These are phyloP conservation scores for Chymomyza costata DNA, from an alignment of 1,140 invertebrate species.

Conservation along the genomic window DNA sequence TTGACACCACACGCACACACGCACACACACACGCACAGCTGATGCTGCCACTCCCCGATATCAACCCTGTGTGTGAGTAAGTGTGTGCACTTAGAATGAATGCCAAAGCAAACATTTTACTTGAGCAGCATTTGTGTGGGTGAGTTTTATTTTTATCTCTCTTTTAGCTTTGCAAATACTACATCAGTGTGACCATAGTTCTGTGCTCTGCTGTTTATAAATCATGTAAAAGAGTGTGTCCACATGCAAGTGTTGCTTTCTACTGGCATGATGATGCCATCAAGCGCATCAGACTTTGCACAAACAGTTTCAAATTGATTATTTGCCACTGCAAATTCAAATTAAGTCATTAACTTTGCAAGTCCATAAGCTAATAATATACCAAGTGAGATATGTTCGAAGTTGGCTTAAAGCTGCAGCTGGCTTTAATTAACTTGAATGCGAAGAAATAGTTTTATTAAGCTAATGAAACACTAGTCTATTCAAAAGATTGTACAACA, in stretches of 20 bases:
- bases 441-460: too few relatives aligned
- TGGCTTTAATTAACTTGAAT: too few relatives aligned
- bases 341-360: constrained; percentile 62
- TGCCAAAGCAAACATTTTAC: constrained; percentile 65
- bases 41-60: constrained; percentile 1
- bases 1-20: constrained; percentile 22
- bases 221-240: constrained; percentile 36
- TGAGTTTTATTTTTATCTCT: constrained; percentile 20
- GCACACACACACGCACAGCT: not conserved
- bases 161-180: too few relatives aligned
- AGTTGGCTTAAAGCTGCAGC: too few relatives aligned
- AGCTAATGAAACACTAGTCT: too few relatives aligned
- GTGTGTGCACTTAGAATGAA: constrained; percentile 51
- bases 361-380: too few relatives aligned
- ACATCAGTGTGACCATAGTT: too few relatives aligned
- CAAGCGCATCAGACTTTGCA: constrained; percentile 63
- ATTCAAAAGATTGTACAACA: too few relatives aligned
- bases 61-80: constrained; percentile 1
- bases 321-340: constrained; percentile 65
- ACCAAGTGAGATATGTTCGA: too few relatives aligned
- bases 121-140: constrained; percentile 53
- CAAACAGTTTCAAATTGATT: constrained; percentile 72
- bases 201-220: not conserved
- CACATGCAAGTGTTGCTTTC: constrained; percentile 38
- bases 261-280: constrained; percentile 46